These are phyloP conservation scores for Drosophila nannoptera DNA, from an alignment of 1,140 invertebrate species.

Conservation along the genomic window DNA sequence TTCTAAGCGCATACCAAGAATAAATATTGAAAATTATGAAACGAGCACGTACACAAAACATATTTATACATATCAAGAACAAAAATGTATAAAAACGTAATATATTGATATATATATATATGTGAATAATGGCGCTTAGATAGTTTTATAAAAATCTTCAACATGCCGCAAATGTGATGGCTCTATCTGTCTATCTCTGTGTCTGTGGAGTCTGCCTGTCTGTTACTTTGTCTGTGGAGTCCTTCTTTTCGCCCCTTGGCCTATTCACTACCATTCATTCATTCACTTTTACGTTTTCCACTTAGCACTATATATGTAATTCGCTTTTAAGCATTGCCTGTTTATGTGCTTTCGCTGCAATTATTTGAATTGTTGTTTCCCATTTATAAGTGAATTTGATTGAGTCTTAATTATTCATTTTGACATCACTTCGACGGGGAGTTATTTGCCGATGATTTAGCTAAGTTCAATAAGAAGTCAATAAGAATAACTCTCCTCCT, in stretches of 20 bases:
- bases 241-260: conserved; percentile 8
- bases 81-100: conserved; percentile 46
- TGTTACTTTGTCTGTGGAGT: neutral
- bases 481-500: conserved; percentile 35
- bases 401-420: conserved; percentile 63
- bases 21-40: conserved; percentile 50
- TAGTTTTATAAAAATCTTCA: conserved; percentile 43
- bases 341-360: conserved; percentile 8
- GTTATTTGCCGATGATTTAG: conserved; percentile 50
- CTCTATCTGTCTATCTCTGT: conserved; percentile 21
- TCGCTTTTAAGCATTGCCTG: conserved; percentile 31
- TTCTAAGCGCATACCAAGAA: conserved; percentile 41
- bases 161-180: conserved; percentile 25
- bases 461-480: conserved; percentile 52
- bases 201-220: conserved; percentile 5
- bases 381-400: conserved; percentile 5
- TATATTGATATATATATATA: conserved; percentile 19
- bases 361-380: conserved; percentile 11
- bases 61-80: conserved; percentile 51
- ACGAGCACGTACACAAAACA: conserved; percentile 60
- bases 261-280: conserved; percentile 3
- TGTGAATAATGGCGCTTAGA: conserved; percentile 30
- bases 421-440: conserved; percentile 52
- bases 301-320: conserved; percentile 23
- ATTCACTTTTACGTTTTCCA: neutral